Evolutionary conservation across 2,888 invertebrate species (phyloP).

Genomic region (Cheilosia variabilis): DNA sequence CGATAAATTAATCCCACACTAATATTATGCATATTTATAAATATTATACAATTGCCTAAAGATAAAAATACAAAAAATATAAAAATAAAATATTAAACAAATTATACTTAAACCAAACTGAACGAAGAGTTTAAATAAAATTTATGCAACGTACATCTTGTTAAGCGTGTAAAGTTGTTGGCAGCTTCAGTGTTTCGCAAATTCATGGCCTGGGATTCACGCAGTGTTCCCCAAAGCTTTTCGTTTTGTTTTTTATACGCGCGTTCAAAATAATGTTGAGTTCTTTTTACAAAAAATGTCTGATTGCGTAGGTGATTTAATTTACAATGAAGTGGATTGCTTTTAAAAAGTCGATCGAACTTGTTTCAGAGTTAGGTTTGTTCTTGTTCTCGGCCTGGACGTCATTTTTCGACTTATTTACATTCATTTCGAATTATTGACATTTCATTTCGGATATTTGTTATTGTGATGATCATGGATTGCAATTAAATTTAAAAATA

Average conservation of each 20-base stretch:
- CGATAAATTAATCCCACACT: slow-evolving; percentile 70
- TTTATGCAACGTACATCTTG: slow-evolving; percentile 68
- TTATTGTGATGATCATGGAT: slow-evolving; percentile 39
- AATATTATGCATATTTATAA: slow-evolving; percentile 21
- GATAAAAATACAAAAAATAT: slow-evolving; percentile 28
- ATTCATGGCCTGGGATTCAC: slow-evolving; percentile 35
- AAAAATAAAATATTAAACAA: slow-evolving; percentile 3
- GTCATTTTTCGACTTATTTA: slow-evolving; percentile 62
- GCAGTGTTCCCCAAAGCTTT: slow-evolving; percentile 50
- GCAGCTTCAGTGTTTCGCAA: slow-evolving; percentile 67
- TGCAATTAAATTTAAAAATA: slow-evolving; percentile 39
- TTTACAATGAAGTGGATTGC: slow-evolving; percentile 59
- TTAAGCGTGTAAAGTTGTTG: slow-evolving; percentile 69
- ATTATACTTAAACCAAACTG: slow-evolving; percentile 69
- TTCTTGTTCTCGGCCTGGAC: slow-evolving; percentile 30
- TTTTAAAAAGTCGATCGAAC: slow-evolving; percentile 7
- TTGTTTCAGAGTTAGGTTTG: slow-evolving; percentile 21
- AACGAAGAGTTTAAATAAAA: slow-evolving; percentile 61
- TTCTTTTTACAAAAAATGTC: slow-evolving; percentile 27
- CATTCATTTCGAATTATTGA: slow-evolving; percentile 49
- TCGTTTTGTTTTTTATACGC: slow-evolving; percentile 40
- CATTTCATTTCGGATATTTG: slow-evolving; percentile 28
- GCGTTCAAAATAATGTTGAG: slow-evolving; percentile 20
- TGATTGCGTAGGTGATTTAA: slow-evolving; percentile 49
- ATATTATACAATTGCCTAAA: slow-evolving; percentile 23